Percentiles rank a stretch among this genome's conserved stretches.
Evolutionary conservation across 1,140 invertebrate genomes (phyloP).

Genomic region (Calycopis cecrops): DNA sequence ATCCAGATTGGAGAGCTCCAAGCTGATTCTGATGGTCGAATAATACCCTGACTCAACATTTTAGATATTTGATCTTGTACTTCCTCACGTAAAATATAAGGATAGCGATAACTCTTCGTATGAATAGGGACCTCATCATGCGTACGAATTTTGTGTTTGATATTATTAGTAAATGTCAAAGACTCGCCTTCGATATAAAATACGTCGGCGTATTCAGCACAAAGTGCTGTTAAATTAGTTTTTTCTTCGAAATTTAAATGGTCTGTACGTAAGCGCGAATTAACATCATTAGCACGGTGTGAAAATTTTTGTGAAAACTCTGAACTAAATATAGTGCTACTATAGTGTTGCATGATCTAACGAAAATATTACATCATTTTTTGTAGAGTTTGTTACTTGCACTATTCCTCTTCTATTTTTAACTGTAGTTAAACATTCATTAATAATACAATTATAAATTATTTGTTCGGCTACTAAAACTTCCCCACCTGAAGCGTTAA

Average conservation of each 20-base stretch:
- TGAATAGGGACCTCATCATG: slow-evolving; percentile 28
- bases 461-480: slow-evolving; percentile 27
- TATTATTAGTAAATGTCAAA: slow-evolving; percentile 31
- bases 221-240: slow-evolving; percentile 23
- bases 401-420: slow-evolving; percentile 25
- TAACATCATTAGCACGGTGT: background rate
- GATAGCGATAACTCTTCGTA: slow-evolving; percentile 24
- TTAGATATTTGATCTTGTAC: slow-evolving; percentile 28
- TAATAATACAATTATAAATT: slow-evolving; percentile 26
- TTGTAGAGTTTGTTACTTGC: slow-evolving; percentile 26
- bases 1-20: slow-evolving; percentile 30
- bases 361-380: slow-evolving; percentile 33
- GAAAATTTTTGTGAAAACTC: background rate
- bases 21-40: no score
- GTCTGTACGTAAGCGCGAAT: slow-evolving; percentile 23
- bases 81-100: slow-evolving; percentile 11
- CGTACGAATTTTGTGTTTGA: slow-evolving; percentile 41
- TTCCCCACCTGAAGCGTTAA: slow-evolving; percentile 27
- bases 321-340: slow-evolving; percentile 12
- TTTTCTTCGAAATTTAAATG: slow-evolving; percentile 28
- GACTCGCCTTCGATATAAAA: slow-evolving; percentile 33
- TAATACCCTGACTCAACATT: slow-evolving; percentile 38
- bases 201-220: slow-evolving; percentile 25
- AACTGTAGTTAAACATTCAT: slow-evolving; percentile 25
- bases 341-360: slow-evolving; percentile 16